Base-by-base conservation (phyloP, 2,888 invertebrate species). In the Lordiphosa fenestrarum region DNA sequence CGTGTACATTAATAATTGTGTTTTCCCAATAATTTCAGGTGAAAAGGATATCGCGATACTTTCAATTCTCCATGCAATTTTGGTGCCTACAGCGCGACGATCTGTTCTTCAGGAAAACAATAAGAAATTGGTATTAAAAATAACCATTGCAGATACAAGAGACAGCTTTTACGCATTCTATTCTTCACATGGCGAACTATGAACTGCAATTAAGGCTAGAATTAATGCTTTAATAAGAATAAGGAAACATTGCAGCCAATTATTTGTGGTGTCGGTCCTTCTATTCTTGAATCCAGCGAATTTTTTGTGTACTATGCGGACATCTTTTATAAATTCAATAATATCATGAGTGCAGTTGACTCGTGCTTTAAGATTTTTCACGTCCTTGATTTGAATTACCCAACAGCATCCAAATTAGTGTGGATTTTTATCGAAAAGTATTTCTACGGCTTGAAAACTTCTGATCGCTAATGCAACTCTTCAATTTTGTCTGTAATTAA, bases 231-330 rank as follows among this genome's bases (percentile, higher is more conserved):
- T 36, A 2, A 7, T 36, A 36, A 12, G 4, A 12, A n/a, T 5
- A 36, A 36, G 36, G 36, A n/a, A n/a, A 37, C 37, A 6, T 37
- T 37, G 12, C 37, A 37, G 13, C 37, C 37, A 37, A 37, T 37
- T 1, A 12, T 36, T 12, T 36, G 36, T 12, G 36, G 4, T 23
- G 23, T 23, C 6, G 23, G 23, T 5, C 23, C 6, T 23, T 23
- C 23, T 6, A 23, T 23, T 23, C 6, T 6, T 6, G 23, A 23
- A 23, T 5, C 23, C 23, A 23, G 6, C 1, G 23, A 23, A 6
- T 23, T 23, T 23, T 23, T 23, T 23, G 23, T 23, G 23, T 23
- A 23, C 6, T 23, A 6, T 4, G 23, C 23, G 0, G 23, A 23
- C 23, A 23, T 23, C 1, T 23, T 23, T 23, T 23, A 23, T 6